Percentiles rank a stretch among this genome's conserved stretches.
phyloP scores from a whole-genome alignment of 2,113 vertebrate species.

The Trematocara unimaculatum region DNA sequence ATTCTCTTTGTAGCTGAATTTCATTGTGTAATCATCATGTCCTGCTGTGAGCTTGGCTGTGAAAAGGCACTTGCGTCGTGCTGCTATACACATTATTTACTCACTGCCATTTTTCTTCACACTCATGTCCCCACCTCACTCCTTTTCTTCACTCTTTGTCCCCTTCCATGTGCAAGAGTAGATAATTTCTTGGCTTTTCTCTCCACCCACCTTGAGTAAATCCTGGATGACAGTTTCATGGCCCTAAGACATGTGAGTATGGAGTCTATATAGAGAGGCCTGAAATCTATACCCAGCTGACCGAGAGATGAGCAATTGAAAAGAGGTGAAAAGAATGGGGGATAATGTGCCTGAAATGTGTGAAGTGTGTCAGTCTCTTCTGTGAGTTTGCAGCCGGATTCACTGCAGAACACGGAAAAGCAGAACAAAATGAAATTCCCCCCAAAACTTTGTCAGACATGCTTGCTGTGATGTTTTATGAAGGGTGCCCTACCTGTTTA shows the following conservation, averaged over 20 bases:
- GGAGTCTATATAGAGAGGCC: constrained; percentile 63
- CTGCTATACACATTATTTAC: constrained; percentile 75
- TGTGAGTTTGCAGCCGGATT: neutral
- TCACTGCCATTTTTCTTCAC: constrained; percentile 58
- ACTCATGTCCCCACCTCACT: constrained; percentile 24
- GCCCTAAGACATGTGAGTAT: constrained; percentile 69
- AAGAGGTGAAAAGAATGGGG: neutral
- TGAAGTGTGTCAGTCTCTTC: neutral
- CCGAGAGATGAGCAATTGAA: constrained; percentile 34
- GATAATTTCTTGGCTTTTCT: constrained; percentile 54
- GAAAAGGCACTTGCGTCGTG: constrained; percentile 51
- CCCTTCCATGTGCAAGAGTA: constrained; percentile 48
- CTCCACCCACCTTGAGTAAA: constrained; percentile 70
- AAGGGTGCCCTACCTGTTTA: neutral
- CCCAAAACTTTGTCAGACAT: neutral
- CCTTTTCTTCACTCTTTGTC: constrained; percentile 55
- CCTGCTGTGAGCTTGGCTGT: constrained; percentile 56
- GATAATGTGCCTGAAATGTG: constrained; percentile 23
- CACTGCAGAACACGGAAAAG: neutral
- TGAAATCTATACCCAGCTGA: constrained; percentile 82
- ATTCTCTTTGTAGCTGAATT: constrained; percentile 8
- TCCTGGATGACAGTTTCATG: constrained; percentile 81
- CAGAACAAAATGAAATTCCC: neutral
- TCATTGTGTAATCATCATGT: constrained; percentile 44
- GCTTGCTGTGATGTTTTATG: neutral